Evolutionary conservation across 2,888 invertebrate species (phyloP).

Genomic region (Cantharis flavilabris): DNA sequence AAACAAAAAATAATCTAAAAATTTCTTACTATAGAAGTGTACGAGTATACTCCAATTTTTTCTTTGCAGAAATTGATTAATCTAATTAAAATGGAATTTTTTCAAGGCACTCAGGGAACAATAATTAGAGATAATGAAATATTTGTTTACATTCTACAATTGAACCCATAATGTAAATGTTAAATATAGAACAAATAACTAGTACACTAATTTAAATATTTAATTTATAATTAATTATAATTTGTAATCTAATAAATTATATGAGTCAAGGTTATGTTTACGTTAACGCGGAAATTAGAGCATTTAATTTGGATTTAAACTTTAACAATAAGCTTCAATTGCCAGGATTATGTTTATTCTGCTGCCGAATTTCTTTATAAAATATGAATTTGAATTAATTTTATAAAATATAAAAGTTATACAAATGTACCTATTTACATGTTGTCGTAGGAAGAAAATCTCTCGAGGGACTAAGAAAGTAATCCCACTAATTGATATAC

Average conservation of each 20-base stretch:
- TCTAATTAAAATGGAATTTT: not conserved
- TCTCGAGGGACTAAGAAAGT: no score
- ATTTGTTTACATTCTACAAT: not conserved
- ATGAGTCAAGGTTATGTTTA: not conserved
- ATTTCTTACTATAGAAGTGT: not conserved
- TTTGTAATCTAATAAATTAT: not conserved
- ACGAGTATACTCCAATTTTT: not conserved
- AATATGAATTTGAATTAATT: no score
- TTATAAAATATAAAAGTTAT: no score
- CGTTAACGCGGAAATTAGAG: not conserved
- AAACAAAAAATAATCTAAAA: not conserved
- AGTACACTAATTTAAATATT: not conserved
- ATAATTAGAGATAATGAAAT: not conserved
- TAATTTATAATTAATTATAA: not conserved
- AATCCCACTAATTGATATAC: no score
- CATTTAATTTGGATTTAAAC: not conserved
- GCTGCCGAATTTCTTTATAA: not conserved
- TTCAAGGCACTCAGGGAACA: not conserved
- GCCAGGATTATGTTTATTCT: not conserved
- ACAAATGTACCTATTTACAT: no score
- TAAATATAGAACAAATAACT: not conserved
- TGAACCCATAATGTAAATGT: not conserved
- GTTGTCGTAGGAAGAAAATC: no score
- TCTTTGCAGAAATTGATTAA: not conserved
- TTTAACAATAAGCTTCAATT: not conserved